These are phyloP conservation scores for Dione vanillae DNA, from an alignment of 2,888 invertebrate genomes.

Conservation along the genomic window DNA sequence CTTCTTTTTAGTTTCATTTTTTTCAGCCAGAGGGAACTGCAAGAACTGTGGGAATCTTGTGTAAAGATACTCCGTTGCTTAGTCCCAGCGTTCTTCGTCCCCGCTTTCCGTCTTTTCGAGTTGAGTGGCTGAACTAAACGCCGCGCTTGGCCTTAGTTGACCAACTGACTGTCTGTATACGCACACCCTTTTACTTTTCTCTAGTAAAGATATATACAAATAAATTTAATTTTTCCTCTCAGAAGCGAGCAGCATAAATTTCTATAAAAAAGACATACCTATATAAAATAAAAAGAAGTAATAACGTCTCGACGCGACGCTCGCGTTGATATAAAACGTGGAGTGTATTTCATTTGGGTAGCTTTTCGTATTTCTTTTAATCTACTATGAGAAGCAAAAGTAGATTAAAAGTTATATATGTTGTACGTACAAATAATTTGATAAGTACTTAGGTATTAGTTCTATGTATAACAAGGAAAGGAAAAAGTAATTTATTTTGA, in stretches of 20 bases:
- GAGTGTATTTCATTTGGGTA: background rate
- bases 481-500: no score
- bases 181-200: background rate
- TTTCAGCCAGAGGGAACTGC: no score
- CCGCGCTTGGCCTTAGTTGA: no score
- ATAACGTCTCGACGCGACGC: background rate
- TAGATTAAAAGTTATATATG: background rate
- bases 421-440: background rate
- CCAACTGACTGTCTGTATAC: no score
- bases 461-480: no score
- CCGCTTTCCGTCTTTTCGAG: no score
- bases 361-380: background rate
- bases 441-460: background rate
- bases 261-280: background rate
- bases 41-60: no score
- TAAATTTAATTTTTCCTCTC: background rate
- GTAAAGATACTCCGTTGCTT: no score
- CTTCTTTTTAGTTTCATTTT: no score
- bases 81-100: no score
- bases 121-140: no score
- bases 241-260: background rate
- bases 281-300: background rate
- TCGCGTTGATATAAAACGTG: background rate
- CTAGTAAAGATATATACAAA: background rate
- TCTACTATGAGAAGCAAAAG: background rate